Evolutionary conservation across 2,113 vertebrate genomes (phyloP), one percentile per base, ranked within the genome.

Genomic region (Centropristis striata): DNA sequence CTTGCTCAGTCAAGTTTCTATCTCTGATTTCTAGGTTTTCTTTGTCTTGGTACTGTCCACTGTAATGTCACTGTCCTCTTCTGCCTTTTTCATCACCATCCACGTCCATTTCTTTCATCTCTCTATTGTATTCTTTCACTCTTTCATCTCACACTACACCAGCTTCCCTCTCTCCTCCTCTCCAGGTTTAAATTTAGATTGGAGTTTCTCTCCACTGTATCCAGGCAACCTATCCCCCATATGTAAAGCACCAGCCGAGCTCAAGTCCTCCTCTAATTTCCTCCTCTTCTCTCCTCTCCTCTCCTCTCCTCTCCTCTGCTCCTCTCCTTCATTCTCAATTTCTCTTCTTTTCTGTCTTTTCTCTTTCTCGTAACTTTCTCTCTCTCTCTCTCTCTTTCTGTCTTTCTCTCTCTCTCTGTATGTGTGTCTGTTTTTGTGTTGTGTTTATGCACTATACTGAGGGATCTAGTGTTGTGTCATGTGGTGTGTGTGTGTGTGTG

Each of bases 151-250:
- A 44, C 61, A 51, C 46, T 42, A 27, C 67, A 60, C 32, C 51
- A 50, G 51, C 47, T 58, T 71, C 54, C 66, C 63, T 78, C 27
- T 75, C 54, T 75, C 59, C 71, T 71, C 71, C 60, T 77, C 70
- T 53, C 71, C 65, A 67, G 51, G 86, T 90, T 88, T 91, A 92
- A 90, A 90, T 93, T 93, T 93, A 93, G 91, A 90, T 81, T 83
- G 70, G 80, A 86, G 90, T 89, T 84, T 83, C 86, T 85, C 59
- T 88, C 78, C 59, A n/a, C 80, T 42, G 90, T 93, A 90, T 91
- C 92, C 77, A 89, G 91, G 92, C 90, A 93, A 93, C 88, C 75
- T 80, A 23, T 80, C 73, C 66, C 78, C 77, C 63, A 61, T 75
- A 71, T 86, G 71, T 74, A 67, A 83, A 89, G 69, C 70, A 53